phyloP scores from a whole-genome alignment of 2,113 vertebrate genomes.

The Apodemus speciosus region DNA sequence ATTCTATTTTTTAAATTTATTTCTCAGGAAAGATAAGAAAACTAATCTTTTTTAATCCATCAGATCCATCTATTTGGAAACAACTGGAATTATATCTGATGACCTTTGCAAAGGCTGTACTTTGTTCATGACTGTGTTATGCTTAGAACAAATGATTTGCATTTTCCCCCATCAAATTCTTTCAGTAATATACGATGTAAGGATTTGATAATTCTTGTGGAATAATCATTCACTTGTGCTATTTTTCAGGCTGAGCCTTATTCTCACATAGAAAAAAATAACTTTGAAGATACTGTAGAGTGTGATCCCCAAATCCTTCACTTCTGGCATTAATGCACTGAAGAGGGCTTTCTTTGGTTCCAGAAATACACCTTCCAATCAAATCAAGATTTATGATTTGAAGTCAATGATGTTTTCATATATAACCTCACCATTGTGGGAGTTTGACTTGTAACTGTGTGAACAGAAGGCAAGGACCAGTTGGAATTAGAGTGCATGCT shows the following conservation, averaged over 20 bases:
- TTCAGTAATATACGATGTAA: constrained; percentile 12
- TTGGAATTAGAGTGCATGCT: background rate
- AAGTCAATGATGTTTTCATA: background rate
- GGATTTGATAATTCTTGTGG: background rate
- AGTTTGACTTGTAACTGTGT: background rate
- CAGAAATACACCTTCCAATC: background rate
- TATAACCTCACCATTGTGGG: background rate
- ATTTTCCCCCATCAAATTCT: constrained; percentile 19
- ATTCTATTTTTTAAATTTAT: constrained; percentile 37
- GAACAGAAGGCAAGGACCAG: background rate
- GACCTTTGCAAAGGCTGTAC: background rate
- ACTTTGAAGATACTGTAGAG: background rate
- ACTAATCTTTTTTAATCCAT: background rate
- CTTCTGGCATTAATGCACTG: background rate
- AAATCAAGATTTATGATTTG: background rate
- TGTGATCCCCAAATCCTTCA: background rate
- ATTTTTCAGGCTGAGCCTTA: background rate
- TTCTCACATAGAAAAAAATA: constrained; percentile 16
- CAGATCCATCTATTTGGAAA: background rate
- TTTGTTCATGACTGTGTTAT: constrained; percentile 12
- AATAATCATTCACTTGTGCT: background rate
- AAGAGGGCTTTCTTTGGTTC: background rate
- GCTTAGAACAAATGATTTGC: constrained; percentile 16
- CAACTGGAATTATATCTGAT: background rate
- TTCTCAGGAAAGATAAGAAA: constrained; percentile 10